Base-by-base conservation (phyloP, 1,140 invertebrate genomes). In the Macrocentrus cingulum region DNA sequence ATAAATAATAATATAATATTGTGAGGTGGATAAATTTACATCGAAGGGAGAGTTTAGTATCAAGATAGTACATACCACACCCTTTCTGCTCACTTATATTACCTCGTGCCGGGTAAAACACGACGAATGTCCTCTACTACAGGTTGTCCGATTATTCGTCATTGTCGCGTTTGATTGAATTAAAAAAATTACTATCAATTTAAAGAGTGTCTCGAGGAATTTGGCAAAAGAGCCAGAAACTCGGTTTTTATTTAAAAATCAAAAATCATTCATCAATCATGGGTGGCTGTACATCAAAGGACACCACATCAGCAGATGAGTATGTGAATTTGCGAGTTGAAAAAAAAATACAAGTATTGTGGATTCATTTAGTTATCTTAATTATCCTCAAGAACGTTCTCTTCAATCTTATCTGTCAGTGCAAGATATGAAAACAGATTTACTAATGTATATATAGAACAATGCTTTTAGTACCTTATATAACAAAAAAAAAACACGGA, bases 231-330 rank as follows among this genome's bases (percentile, higher is more conserved):
- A n/a, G n/a, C n/a, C n/a, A n/a, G n/a, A n/a, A n/a, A n/a, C n/a
- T 29, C 25, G 4, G 1, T 39, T 6, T 39, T 6, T 44, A 44
- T 3, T n/a, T 44, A 0, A 44, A 1, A 15, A 7, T 15, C 22
- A 1, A n/a, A 44, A 44, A 11, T 8, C 36, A 32, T 51, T 51
- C 9, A 51, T 53, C 13, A 53, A 51, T 54, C 59, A 61, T 79
- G 77, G 77, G 76, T 65, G 77, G 76, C 61, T 78, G 77, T 66
- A 76, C 77, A 37, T 78, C 76, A 54, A 77, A 78, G 77, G 77
- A 77, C 68, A 75, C 75, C 64, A 68, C 77, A 62, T 70, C 74
- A 48, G 64, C 64, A 65, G 75, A 79, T 56, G 74, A 76, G 77
- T 79, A 79, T 44, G 77, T 78, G n/a, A n/a, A 76, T 64, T n/a